phyloP scores from a whole-genome alignment of 2,113 vertebrate genomes.

The Carlito syrichta region DNA sequence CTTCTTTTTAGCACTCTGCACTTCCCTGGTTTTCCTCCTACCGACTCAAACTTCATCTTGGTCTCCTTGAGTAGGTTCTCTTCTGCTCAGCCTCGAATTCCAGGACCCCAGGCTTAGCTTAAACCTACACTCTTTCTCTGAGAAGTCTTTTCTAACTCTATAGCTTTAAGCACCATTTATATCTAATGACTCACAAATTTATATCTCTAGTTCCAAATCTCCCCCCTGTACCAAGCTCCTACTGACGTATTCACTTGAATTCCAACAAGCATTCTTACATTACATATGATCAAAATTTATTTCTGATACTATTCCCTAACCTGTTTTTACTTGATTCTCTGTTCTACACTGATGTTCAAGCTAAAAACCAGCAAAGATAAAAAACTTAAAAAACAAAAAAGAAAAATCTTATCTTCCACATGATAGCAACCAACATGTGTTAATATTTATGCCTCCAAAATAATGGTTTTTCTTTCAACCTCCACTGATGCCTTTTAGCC shows the following conservation, averaged over 20 bases:
- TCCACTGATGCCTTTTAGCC: not conserved
- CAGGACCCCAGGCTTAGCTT: not conserved
- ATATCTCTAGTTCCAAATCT: not conserved
- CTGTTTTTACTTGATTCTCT: not conserved
- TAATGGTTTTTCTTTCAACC: not conserved
- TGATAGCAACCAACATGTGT: not conserved
- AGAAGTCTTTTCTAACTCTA: not conserved
- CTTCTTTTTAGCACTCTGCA: not conserved
- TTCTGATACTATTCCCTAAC: not conserved
- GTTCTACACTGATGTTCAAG: not conserved
- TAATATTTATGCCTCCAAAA: not conserved
- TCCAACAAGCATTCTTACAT: not conserved
- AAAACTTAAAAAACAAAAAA: not conserved
- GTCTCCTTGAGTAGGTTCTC: not conserved
- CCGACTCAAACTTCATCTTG: not conserved
- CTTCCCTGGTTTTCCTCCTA: not conserved
- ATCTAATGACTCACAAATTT: not conserved
- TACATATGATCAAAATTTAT: not conserved
- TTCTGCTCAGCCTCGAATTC: not conserved
- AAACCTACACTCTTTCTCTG: not conserved
- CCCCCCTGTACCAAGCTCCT: not conserved
- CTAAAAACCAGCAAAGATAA: not conserved
- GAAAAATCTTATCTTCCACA: not conserved
- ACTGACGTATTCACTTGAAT: not conserved
- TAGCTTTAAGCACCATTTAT: not conserved